These are phyloP conservation scores for Prionace glauca DNA, from an alignment of 2,797 vertebrate genomes.

Conservation along the genomic window DNA sequence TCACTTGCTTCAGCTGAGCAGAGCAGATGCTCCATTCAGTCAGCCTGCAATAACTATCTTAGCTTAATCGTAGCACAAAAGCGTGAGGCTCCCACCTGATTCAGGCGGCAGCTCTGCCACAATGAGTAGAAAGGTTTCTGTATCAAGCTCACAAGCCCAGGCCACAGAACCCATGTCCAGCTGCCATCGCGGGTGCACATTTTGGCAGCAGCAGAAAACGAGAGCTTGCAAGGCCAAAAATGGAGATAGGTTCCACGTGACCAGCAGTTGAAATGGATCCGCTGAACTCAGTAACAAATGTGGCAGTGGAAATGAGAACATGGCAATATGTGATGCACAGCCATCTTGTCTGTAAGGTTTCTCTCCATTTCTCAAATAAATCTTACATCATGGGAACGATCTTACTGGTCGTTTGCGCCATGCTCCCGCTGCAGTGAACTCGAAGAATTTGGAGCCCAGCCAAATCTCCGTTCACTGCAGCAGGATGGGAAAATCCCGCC, in stretches of 20 bases:
- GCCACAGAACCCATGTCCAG: background rate
- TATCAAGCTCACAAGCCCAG: background rate
- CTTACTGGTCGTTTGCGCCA: no score
- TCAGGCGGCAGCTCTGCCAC: background rate
- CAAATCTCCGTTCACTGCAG: no score
- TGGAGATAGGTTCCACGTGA: background rate
- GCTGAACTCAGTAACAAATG: background rate
- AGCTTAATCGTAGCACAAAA: background rate
- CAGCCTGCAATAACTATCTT: background rate
- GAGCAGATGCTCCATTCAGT: background rate
- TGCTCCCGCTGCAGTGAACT: no score
- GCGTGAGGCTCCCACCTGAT: background rate
- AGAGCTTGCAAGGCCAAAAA: background rate
- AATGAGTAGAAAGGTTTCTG: background rate
- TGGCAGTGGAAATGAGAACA: background rate
- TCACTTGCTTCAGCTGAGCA: background rate
- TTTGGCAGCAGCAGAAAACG: background rate
- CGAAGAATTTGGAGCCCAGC: no score
- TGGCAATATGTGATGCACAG: background rate
- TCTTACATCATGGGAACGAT: background rate
- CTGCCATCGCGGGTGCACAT: no score
- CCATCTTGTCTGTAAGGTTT: background rate
- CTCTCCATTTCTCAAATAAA: background rate
- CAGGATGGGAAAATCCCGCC: no score
- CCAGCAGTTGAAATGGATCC: background rate